A percentile compares a stretch with the other conserved stretches of the same genome.
Conservation (phyloP, 2,113 vertebrate species). For the Melanerpes aurifrons region DNA sequence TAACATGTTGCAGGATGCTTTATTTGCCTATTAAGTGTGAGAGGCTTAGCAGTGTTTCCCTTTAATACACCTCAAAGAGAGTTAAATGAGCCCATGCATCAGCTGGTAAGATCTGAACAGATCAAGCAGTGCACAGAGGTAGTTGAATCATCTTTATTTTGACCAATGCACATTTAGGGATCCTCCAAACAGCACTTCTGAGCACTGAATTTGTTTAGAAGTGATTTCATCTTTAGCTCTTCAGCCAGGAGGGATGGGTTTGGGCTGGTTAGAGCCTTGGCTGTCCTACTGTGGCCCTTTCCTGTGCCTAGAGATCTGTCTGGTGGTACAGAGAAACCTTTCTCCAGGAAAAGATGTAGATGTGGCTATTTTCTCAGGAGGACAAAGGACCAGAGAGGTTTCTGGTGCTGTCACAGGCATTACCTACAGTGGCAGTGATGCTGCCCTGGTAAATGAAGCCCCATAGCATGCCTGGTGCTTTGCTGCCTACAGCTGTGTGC, state of each 20-base stretch:
- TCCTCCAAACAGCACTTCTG: neutral
- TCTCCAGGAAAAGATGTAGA: neutral
- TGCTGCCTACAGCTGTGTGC: neutral
- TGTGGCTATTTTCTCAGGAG: neutral
- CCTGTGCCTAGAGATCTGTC: neutral
- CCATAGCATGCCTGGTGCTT: too few species aligned
- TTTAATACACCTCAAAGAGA: slow-evolving; percentile 7
- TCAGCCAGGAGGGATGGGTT: neutral
- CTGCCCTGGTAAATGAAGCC: neutral
- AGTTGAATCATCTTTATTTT: neutral
- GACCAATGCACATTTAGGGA: neutral
- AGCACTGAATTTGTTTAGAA: neutral
- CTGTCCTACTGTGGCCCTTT: neutral
- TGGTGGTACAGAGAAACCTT: neutral
- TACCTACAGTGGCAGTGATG: neutral
- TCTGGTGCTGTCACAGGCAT: neutral
- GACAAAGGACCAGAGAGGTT: neutral
- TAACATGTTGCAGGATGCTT: neutral
- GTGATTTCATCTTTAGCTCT: neutral
- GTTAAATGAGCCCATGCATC: neutral
- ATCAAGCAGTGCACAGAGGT: neutral
- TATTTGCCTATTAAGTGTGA: neutral
- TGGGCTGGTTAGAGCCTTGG: neutral
- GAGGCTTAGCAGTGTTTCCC: neutral
- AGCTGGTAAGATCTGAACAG: neutral